Conservation (phyloP, 2,888 invertebrate species). For the Synanthedon myopaeformis region DNA sequence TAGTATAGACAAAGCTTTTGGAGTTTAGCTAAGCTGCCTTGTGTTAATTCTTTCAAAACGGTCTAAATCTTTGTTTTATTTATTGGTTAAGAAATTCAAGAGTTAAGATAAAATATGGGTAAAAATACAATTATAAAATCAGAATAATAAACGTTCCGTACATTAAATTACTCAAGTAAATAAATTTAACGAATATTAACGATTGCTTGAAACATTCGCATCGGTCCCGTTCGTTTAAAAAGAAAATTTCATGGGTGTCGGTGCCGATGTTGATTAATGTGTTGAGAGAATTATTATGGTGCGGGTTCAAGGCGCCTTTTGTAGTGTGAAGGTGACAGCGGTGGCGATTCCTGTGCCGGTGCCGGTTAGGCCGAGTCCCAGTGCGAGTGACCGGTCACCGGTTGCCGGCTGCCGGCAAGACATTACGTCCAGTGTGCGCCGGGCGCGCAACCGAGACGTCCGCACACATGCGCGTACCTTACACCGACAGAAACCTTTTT, state of each 20-base stretch:
- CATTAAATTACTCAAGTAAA: not conserved
- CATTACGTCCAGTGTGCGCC: constrained; percentile 42
- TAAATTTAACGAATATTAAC: no score
- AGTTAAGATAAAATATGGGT: no score
- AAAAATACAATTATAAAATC: not conserved
- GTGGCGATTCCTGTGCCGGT: constrained; percentile 6
- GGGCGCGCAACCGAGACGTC: constrained; percentile 55
- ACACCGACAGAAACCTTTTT: no score
- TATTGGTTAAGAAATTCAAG: no score
- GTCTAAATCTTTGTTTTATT: no score
- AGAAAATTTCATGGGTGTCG: constrained; percentile 19
- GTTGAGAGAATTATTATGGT: constrained; percentile 19
- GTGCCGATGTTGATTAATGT: constrained; percentile 25
- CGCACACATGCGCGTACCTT: constrained; percentile 24
- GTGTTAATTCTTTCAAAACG: no score
- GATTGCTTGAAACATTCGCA: not conserved
- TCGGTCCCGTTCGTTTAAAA: constrained; percentile 1
- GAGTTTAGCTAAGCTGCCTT: no score
- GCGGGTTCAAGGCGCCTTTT: constrained; percentile 17
- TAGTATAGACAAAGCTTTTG: no score
- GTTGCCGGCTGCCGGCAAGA: constrained; percentile 11
- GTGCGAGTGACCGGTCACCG: not conserved
- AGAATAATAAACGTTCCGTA: not conserved
- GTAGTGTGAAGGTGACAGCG: constrained; percentile 30
- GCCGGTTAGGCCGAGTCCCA: constrained; percentile 10